These are phyloP conservation scores for Clarias pachynema DNA, from an alignment of 2,797 vertebrate species.

Conservation along the genomic window DNA sequence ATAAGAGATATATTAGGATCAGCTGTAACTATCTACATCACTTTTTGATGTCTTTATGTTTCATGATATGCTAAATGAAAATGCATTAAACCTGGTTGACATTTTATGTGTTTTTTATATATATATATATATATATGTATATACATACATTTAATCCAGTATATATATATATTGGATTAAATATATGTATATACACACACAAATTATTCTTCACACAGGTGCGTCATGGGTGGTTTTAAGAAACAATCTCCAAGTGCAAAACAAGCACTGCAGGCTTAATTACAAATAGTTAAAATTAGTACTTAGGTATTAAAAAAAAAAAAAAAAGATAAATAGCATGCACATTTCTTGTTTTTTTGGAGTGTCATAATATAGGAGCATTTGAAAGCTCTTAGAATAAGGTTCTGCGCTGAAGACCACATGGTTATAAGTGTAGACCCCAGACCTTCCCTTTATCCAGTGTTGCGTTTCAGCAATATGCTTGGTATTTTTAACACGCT, in stretches of 20 bases:
- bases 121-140: not conserved
- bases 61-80: slow-evolving; percentile 46
- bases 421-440: not conserved
- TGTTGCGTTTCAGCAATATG: not conserved
- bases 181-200: not conserved
- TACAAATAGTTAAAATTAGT: not conserved
- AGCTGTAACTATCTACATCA: slow-evolving; percentile 37
- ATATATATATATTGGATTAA: not conserved
- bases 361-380: not conserved
- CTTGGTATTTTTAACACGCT: not conserved
- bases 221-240: not conserved
- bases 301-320: no score
- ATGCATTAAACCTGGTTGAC: slow-evolving; percentile 36
- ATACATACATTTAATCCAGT: not conserved
- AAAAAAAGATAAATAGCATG: not conserved
- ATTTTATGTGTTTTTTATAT: slow-evolving; percentile 33
- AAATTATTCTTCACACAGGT: not conserved
- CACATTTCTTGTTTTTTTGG: not conserved
- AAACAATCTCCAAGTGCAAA: not conserved
- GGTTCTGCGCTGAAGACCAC: not conserved
- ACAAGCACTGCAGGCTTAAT: not conserved
- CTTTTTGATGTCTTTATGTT: slow-evolving; percentile 43
- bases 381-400: not conserved
- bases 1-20: slow-evolving; percentile 35
- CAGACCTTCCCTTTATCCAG: not conserved